A percentile compares a stretch with the other conserved stretches of the same genome.
phyloP scores from a whole-genome alignment of 2,113 vertebrate species.

The Daubentonia madagascariensis region DNA sequence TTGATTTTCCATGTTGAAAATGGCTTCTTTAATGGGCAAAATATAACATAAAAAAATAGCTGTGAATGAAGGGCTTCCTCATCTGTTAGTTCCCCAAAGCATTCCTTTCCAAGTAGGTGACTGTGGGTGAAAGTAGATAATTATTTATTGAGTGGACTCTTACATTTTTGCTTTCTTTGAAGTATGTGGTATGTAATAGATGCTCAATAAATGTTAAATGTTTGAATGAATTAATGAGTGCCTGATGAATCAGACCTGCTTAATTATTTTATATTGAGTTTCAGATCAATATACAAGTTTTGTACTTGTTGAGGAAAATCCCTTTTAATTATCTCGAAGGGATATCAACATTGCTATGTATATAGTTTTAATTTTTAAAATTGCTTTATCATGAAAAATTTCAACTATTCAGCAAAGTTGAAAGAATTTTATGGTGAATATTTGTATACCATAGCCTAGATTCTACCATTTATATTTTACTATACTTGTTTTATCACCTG shows the following conservation, averaged over 20 bases:
- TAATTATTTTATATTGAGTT: slow-evolving; percentile 46
- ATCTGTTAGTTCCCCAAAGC: background rate
- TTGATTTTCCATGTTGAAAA: slow-evolving; percentile 55
- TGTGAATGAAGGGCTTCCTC: slow-evolving; percentile 5
- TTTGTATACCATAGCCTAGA: background rate
- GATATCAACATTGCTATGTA: background rate
- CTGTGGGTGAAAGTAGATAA: slow-evolving; percentile 15
- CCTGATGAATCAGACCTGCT: slow-evolving; percentile 6
- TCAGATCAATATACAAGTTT: slow-evolving; percentile 10
- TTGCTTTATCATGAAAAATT: background rate
- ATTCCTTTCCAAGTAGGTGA: slow-evolving; percentile 14
- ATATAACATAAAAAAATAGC: slow-evolving; percentile 22
- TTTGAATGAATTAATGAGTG: slow-evolving; percentile 32
- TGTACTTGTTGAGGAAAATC: background rate
- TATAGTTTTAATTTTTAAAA: slow-evolving; percentile 14
- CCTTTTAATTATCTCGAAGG: slow-evolving; percentile 25
- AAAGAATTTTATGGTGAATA: background rate
- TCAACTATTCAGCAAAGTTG: background rate
- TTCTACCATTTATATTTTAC: background rate
- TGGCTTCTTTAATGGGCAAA: slow-evolving; percentile 46
- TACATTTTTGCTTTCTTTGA: slow-evolving; percentile 49
- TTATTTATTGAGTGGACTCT: slow-evolving; percentile 27
- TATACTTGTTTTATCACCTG: background rate
- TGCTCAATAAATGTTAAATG: slow-evolving; percentile 42
- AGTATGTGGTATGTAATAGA: background rate